phyloP scores from a whole-genome alignment of 2,888 invertebrate genomes.

The Drosophila engyochracea region DNA sequence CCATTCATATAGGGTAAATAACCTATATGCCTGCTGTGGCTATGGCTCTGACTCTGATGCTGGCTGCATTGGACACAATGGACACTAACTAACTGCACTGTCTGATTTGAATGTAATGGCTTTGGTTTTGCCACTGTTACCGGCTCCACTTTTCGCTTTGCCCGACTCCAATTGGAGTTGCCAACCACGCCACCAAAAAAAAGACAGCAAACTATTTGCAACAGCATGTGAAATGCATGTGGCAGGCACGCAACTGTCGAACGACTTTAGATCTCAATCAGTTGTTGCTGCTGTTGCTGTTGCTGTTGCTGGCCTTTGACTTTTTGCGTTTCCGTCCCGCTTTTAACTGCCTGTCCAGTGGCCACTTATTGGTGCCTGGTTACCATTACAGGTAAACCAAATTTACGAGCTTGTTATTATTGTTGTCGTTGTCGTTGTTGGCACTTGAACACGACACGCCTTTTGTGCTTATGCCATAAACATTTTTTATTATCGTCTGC shows the following conservation, averaged over 20 bases:
- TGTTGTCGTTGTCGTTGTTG: conserved; percentile 36
- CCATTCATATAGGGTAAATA: conserved; percentile 4
- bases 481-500: conserved; percentile 66
- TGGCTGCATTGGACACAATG: conserved; percentile 60
- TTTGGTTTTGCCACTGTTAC: conserved; percentile 45
- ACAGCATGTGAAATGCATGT: conserved; percentile 16
- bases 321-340: conserved; percentile 21
- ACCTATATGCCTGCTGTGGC: not conserved
- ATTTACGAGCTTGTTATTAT: conserved; percentile 77
- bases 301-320: conserved; percentile 54
- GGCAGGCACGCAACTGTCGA: conserved; percentile 47
- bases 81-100: conserved; percentile 74
- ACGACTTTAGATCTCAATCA: conserved; percentile 63
- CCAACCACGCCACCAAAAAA: conserved; percentile 36
- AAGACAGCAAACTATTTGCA: conserved; percentile 52
- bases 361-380: conserved; percentile 64
- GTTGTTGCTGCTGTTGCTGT: conserved; percentile 20
- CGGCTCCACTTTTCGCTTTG: conserved; percentile 45
- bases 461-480: conserved; percentile 68
- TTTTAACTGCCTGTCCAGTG: conserved; percentile 17
- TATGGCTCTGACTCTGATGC: conserved; percentile 17
- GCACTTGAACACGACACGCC: conserved; percentile 66
- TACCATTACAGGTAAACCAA: conserved; percentile 53
- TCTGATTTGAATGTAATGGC: conserved; percentile 80
- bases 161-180: conserved; percentile 33